Evolutionary conservation across 2,113 vertebrate genomes (phyloP).

Genomic region (Grallaria varia): DNA sequence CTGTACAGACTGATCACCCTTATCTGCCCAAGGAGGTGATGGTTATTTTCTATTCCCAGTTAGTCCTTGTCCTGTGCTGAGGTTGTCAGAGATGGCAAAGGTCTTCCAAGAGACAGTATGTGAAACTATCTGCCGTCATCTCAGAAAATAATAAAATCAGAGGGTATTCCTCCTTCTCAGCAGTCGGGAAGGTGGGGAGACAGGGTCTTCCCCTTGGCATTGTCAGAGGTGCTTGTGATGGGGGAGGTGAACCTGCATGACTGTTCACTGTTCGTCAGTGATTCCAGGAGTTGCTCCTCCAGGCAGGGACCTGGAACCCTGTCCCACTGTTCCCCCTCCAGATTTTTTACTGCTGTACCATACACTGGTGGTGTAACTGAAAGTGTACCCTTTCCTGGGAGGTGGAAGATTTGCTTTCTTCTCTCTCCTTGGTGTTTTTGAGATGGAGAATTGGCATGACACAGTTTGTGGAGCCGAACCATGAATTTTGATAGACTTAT

Average conservation of each 20-base stretch:
- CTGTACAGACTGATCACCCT: background rate
- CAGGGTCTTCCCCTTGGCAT: rapidly evolving
- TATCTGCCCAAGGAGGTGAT: background rate
- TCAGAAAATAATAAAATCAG: background rate
- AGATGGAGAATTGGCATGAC: background rate
- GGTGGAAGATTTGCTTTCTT: background rate
- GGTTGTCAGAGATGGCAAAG: background rate
- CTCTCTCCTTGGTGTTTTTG: background rate
- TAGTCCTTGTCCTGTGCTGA: background rate
- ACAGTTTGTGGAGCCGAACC: background rate
- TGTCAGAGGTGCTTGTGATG: background rate
- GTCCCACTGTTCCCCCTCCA: background rate
- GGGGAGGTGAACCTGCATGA: background rate
- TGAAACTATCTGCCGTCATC: background rate
- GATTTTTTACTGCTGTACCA: background rate
- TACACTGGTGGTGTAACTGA: background rate
- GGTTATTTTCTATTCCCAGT: background rate
- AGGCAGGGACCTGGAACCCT: background rate
- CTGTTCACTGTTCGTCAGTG: background rate
- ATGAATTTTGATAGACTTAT: background rate
- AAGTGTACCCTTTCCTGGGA: background rate
- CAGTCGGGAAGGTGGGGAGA: background rate
- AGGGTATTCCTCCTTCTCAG: background rate
- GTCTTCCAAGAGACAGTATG: background rate
- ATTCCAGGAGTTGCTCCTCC: background rate